Conservation (phyloP, 2,113 vertebrate genomes). For the Limanda limanda region DNA sequence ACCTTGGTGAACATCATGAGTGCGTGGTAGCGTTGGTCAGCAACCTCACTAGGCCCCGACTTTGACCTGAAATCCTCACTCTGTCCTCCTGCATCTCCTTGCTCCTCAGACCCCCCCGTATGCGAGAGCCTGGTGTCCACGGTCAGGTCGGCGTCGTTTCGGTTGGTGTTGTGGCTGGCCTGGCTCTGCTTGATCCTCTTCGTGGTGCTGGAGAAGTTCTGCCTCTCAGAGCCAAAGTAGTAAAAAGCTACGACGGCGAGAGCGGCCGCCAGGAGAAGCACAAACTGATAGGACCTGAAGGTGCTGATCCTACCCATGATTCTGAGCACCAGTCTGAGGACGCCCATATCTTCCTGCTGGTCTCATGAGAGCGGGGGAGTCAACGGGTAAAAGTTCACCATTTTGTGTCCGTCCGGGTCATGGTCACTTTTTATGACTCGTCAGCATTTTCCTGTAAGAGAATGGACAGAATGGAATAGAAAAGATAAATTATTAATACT, state of each 20-base stretch:
- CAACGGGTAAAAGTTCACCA: slow-evolving; percentile 29
- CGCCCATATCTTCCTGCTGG: slow-evolving; percentile 68
- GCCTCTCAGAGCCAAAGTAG: slow-evolving; percentile 89
- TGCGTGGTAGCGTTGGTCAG: slow-evolving; percentile 81
- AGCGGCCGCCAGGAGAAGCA: slow-evolving; percentile 87
- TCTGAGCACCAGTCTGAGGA: slow-evolving; percentile 69
- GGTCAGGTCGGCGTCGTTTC: slow-evolving; percentile 79
- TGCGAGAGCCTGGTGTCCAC: slow-evolving; percentile 65
- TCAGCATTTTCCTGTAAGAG: slow-evolving; percentile 54
- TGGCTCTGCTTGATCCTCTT: slow-evolving; percentile 88
- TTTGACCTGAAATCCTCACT: not conserved
- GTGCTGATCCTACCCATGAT: slow-evolving; percentile 80
- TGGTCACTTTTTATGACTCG: not conserved
- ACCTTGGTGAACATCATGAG: slow-evolving; percentile 97
- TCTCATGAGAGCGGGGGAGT: slow-evolving; percentile 45
- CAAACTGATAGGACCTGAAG: slow-evolving; percentile 82
- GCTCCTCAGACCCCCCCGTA: slow-evolving; percentile 42
- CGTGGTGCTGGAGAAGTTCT: slow-evolving; percentile 94
- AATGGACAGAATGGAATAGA: not conserved
- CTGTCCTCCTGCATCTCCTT: slow-evolving; percentile 9
- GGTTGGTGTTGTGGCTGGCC: slow-evolving; percentile 78
- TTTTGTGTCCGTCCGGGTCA: slow-evolving; percentile 7
- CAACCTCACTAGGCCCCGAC: not conserved
- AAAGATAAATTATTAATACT: too few relatives aligned
- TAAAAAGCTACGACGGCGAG: slow-evolving; percentile 92